phyloP scores from a whole-genome alignment of 2,888 invertebrate species.

The Corbicula japonica region DNA sequence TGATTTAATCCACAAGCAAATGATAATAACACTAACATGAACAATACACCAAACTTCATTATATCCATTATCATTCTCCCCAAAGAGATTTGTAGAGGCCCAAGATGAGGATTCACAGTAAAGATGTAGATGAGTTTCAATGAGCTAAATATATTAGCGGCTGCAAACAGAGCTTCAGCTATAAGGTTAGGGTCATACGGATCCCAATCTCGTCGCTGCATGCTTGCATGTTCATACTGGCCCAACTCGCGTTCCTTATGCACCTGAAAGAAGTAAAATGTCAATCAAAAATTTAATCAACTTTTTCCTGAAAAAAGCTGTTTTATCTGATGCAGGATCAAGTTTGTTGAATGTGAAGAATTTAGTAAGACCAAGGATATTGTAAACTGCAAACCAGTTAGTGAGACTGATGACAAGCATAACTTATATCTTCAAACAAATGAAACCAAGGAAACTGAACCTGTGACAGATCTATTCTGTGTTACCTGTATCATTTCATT shows the following conservation, averaged over 20 bases:
- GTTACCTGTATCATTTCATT: too few species aligned
- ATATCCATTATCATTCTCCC: constrained; percentile 93
- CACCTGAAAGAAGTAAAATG: too few species aligned
- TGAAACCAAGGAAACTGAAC: too few species aligned
- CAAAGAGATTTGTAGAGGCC: constrained; percentile 96
- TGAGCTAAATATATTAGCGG: constrained; percentile 98
- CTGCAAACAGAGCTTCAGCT: constrained; percentile 93
- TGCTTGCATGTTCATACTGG: constrained; percentile 63
- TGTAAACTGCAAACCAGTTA: too few species aligned
- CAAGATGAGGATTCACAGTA: constrained; percentile 96
- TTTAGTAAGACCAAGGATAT: too few species aligned
- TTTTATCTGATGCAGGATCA: too few species aligned
- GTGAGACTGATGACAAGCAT: too few species aligned
- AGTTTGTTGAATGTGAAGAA: too few species aligned
- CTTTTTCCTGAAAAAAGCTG: too few species aligned
- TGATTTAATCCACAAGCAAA: constrained; percentile 97
- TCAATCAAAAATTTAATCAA: too few species aligned
- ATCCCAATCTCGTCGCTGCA: constrained; percentile 95
- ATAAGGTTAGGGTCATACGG: constrained; percentile 99
- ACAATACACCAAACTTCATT: constrained; percentile 96
- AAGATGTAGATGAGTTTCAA: constrained; percentile 96
- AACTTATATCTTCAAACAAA: too few species aligned
- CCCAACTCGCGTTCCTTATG: constrained; percentile 68
- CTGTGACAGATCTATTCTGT: too few species aligned
- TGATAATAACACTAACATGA: constrained; percentile 92